Percentiles rank a stretch among this genome's conserved stretches.
phyloP scores from a whole-genome alignment of 2,113 vertebrate genomes.

The Eudyptes chrysolophus region DNA sequence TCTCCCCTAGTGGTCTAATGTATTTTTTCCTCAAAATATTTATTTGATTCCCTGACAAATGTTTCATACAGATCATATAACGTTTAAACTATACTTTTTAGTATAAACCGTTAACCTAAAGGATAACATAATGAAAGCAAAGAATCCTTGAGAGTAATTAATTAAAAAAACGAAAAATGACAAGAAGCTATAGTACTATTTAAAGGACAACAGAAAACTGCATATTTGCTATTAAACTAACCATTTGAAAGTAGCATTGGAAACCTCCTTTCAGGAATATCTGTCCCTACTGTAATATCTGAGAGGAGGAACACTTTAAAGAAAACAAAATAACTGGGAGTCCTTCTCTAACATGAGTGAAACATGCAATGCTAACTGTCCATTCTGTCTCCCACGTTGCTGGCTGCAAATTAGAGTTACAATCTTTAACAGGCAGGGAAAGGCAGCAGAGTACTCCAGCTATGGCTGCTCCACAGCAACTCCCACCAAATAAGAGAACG shows the following conservation, averaged over 20 bases:
- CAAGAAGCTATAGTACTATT: background rate
- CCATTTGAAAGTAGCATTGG: background rate
- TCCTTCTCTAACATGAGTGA: background rate
- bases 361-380: accelerated
- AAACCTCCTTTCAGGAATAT: background rate
- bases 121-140: background rate
- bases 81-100: background rate
- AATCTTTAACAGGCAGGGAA: background rate
- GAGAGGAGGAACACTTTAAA: background rate
- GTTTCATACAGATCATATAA: background rate
- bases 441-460: background rate
- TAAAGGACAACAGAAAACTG: background rate
- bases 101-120: background rate
- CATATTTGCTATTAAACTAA: background rate
- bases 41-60: background rate
- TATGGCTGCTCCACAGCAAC: background rate
- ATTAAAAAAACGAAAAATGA: background rate
- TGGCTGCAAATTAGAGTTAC: background rate
- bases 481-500: background rate
- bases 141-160: background rate
- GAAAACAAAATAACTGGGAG: background rate
- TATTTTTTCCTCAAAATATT: background rate
- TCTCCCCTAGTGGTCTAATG: background rate
- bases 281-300: background rate
- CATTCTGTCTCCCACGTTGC: background rate